Evolutionary conservation across 2,888 invertebrate genomes (phyloP).

Genomic region (Drosophila parthenogenetica): DNA sequence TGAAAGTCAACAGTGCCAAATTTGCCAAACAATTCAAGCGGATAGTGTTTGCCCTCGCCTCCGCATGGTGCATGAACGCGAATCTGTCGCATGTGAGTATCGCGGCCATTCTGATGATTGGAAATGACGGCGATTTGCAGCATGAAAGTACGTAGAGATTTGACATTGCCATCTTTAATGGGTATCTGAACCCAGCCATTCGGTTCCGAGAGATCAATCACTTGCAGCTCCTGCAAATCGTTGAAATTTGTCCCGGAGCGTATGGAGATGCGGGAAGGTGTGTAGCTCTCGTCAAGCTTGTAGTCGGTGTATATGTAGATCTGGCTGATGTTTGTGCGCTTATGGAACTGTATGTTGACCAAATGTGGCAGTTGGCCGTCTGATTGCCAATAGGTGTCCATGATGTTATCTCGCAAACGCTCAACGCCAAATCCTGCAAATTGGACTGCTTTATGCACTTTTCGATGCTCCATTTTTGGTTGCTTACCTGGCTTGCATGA

Average conservation of each 20-base stretch:
- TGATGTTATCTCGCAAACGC: constrained; percentile 96
- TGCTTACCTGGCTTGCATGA: constrained; percentile 97
- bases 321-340: constrained; percentile 97
- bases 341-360: constrained; percentile 97
- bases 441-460: not conserved
- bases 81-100: constrained; percentile 98
- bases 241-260: constrained; percentile 98
- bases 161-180: constrained; percentile 93
- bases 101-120: constrained; percentile 99
- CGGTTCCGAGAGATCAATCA: constrained; percentile 96
- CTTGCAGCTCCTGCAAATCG: constrained; percentile 97
- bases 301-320: constrained; percentile 99
- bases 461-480: too few relatives aligned
- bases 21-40: constrained; percentile 90
- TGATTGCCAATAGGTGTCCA: constrained; percentile 99
- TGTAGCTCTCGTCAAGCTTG: constrained; percentile 99
- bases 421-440: constrained; percentile 97
- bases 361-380: constrained; percentile 99
- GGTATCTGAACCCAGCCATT: constrained; percentile 98
- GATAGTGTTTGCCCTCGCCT: constrained; percentile 86
- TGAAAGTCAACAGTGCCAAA: constrained; percentile 93
- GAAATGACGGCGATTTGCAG: constrained; percentile 98
- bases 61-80: constrained; percentile 94
- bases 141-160: constrained; percentile 97
- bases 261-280: constrained; percentile 97